Conservation (phyloP, 2,888 invertebrate species). For the Tinea pellionella region DNA sequence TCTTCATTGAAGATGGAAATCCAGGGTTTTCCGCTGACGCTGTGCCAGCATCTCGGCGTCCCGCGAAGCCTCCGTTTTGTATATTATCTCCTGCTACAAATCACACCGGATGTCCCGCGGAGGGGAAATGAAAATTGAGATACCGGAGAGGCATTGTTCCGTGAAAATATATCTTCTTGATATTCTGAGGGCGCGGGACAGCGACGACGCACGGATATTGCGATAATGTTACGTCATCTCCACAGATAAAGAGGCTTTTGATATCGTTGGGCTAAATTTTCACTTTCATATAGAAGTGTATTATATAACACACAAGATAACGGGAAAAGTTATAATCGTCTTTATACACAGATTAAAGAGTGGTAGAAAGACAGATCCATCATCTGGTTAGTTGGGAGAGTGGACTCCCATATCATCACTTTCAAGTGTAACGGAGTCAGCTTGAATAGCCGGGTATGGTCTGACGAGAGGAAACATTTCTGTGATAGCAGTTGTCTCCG, state of each 20-base stretch:
- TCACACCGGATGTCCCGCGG: conserved; percentile 62
- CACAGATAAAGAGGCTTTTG: conserved; percentile 51
- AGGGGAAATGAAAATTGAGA: conserved; percentile 68
- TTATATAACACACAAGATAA: neutral
- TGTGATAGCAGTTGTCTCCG: no score
- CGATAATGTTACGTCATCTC: conserved; percentile 59
- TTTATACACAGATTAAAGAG: no score
- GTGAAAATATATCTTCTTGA: conserved; percentile 66
- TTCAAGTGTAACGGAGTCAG: no score
- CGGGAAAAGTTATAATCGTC: neutral
- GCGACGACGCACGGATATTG: conserved; percentile 57
- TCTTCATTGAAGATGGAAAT: conserved; percentile 10
- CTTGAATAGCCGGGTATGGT: no score
- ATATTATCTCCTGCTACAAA: conserved; percentile 66
- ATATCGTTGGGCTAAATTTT: conserved; percentile 47
- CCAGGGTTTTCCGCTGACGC: conserved; percentile 40
- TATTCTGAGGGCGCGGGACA: conserved; percentile 56
- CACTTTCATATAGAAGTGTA: conserved; percentile 30
- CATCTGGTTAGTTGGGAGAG: no score
- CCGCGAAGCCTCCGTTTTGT: conserved; percentile 62
- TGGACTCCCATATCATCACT: no score
- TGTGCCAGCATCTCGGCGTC: conserved; percentile 32
- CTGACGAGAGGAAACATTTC: no score
- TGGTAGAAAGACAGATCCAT: no score
- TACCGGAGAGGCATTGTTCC: conserved; percentile 65